Evolutionary conservation across 2,113 vertebrate genomes (phyloP).

Genomic region (Callospermophilus lateralis): DNA sequence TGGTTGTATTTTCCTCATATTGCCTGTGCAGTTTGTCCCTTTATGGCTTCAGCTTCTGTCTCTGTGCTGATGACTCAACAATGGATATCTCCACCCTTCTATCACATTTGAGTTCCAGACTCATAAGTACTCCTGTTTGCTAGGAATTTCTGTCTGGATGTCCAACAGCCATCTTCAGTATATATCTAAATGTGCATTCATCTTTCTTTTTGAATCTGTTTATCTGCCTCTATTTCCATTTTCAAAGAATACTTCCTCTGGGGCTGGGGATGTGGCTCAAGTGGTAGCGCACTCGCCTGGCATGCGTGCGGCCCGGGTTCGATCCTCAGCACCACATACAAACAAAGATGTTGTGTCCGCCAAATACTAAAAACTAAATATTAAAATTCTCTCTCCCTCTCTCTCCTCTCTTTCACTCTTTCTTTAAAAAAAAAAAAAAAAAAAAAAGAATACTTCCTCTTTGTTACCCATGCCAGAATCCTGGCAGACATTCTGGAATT

Average conservation of each 20-base stretch:
- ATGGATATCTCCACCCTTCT: neutral
- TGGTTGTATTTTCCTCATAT: neutral
- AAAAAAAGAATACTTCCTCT: neutral
- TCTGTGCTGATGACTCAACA: neutral
- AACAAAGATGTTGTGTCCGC: no score
- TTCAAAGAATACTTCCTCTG: neutral
- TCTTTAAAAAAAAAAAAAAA: no score
- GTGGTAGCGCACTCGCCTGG: no score
- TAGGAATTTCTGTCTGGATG: neutral
- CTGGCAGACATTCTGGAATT: neutral
- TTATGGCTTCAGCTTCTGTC: neutral
- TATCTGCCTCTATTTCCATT: neutral
- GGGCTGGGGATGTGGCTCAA: no score
- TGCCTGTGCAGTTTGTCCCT: neutral
- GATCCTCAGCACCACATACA: no score
- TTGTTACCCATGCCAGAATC: neutral
- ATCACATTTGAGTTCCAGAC: neutral
- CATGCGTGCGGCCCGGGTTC: no score
- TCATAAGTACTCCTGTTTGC: neutral
- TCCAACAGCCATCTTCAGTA: neutral
- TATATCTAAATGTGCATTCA: neutral
- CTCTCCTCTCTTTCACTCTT: no score
- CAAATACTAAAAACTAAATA: no score
- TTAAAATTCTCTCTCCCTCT: no score
- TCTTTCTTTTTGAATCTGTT: conserved; percentile 32